Conservation (phyloP, 2,113 vertebrate genomes). For the Drymodes brunneopygia region DNA sequence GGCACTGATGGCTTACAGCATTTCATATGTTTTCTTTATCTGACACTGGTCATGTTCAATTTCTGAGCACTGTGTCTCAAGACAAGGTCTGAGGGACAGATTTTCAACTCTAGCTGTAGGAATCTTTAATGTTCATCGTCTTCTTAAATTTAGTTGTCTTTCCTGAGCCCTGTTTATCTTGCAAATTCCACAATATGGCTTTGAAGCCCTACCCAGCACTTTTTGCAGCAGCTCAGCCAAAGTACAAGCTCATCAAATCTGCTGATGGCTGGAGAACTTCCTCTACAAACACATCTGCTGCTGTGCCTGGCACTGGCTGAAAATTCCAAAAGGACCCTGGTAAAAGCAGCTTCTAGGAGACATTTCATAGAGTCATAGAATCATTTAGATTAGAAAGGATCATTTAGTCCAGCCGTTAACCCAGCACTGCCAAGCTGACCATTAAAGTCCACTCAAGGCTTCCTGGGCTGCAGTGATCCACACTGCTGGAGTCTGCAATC, state of each 20-base stretch:
- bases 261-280: slow-evolving; percentile 25
- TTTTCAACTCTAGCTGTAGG: background rate
- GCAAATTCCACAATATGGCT: background rate
- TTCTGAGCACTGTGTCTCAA: background rate
- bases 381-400: background rate
- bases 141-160: background rate
- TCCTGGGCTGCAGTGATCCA: background rate
- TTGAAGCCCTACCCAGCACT: background rate
- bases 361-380: background rate
- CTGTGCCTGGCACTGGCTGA: background rate
- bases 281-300: slow-evolving; percentile 35
- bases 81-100: background rate
- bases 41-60: background rate
- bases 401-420: background rate
- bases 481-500: background rate
- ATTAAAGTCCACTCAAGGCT: background rate
- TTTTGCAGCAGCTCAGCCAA: background rate
- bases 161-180: background rate
- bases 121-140: background rate
- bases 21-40: background rate
- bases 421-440: background rate
- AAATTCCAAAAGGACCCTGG: background rate
- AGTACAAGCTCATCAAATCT: slow-evolving; percentile 12
- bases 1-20: background rate
- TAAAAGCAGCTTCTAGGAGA: background rate